Evolutionary conservation across 1,140 invertebrate species (phyloP).

Genomic region (Mercenaria mercenaria): DNA sequence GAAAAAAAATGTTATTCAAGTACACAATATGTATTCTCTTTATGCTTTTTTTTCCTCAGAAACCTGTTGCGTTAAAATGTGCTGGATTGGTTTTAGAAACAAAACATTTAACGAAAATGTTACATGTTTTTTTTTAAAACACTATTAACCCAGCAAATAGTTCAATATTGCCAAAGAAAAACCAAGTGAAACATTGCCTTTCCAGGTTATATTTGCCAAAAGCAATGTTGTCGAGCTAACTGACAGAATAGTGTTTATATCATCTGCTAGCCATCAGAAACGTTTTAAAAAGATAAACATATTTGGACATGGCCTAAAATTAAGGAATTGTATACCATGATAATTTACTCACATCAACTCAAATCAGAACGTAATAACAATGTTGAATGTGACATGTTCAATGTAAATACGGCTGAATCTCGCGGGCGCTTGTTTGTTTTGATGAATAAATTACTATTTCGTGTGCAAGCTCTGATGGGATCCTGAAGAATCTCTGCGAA

Average conservation of each 20-base stretch:
- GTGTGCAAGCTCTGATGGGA: conserved; percentile 46
- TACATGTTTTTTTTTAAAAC: no score
- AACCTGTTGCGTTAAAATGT: no score
- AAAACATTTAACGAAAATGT: no score
- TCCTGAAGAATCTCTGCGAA: conserved; percentile 32
- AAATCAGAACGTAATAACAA: conserved; percentile 58
- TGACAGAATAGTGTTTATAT: conserved; percentile 56
- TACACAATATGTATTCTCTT: no score
- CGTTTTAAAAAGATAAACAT: conserved; percentile 65
- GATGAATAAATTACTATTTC: conserved; percentile 64
- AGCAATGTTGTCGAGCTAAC: conserved; percentile 19
- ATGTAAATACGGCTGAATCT: conserved; percentile 57
- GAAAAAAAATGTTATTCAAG: no score
- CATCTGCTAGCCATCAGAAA: conserved; percentile 48
- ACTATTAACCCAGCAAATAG: no score
- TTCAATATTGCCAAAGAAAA: no score
- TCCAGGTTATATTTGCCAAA: not conserved
- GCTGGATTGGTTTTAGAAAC: no score
- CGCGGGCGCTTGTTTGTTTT: conserved; percentile 50
- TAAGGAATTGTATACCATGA: conserved; percentile 65
- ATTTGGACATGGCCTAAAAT: conserved; percentile 54
- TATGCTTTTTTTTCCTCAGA: no score
- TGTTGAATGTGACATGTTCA: conserved; percentile 62
- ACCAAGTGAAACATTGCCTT: no score
- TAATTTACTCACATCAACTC: conserved; percentile 58